phyloP scores from a whole-genome alignment of 2,888 invertebrate species.

The Leptogaster cylindrica region DNA sequence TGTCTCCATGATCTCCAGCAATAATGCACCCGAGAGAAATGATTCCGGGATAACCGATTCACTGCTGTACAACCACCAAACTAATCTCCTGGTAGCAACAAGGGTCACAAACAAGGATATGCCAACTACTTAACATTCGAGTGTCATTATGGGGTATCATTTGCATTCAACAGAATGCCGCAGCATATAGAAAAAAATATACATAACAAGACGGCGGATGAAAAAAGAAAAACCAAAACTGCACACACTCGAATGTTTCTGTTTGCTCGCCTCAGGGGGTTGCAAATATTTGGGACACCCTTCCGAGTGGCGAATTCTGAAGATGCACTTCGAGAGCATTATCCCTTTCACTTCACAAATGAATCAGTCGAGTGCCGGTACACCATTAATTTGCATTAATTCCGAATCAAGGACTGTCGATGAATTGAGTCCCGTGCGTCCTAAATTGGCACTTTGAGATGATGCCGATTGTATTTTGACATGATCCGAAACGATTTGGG shows the following conservation, averaged over 20 bases:
- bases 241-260: constrained; percentile 14
- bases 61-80: constrained; percentile 22
- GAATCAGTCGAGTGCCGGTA: constrained; percentile 44
- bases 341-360: constrained; percentile 11
- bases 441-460: constrained; percentile 31
- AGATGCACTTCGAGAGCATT: constrained; percentile 16
- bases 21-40: constrained; percentile 3
- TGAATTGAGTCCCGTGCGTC: not conserved
- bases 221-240: constrained; percentile 11
- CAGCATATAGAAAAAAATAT: no score
- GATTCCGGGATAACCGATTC: constrained; percentile 10
- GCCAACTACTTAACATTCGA: constrained; percentile 18
- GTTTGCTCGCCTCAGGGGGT: constrained; percentile 15
- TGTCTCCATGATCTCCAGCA: no score
- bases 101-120: constrained; percentile 19
- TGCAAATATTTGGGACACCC: constrained; percentile 18
- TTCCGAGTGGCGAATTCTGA: not conserved
- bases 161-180: constrained; percentile 24
- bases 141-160: constrained; percentile 37
- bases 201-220: no score
- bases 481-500: constrained; percentile 18
- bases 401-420: constrained; percentile 55
- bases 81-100: constrained; percentile 14
- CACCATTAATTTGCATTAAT: constrained; percentile 62
- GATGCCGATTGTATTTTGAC: constrained; percentile 30